Evolutionary conservation across 2,888 invertebrate genomes (phyloP).

Genomic region (Eristalis intricaria): DNA sequence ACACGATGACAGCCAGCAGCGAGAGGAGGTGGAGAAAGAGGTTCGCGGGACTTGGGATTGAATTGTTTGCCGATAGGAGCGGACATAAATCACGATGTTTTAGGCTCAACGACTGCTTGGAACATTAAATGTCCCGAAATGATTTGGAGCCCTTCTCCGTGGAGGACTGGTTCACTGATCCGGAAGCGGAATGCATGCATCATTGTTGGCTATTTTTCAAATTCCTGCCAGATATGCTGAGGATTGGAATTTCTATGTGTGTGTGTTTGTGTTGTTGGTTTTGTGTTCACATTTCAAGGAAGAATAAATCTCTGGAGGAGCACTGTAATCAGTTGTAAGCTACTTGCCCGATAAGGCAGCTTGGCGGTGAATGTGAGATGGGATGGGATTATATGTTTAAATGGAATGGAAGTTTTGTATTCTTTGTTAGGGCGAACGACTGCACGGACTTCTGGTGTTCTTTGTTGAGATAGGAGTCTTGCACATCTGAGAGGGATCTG

Average conservation of each 20-base stretch:
- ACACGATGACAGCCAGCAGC: conserved; percentile 58
- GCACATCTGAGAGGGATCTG: too few relatives aligned
- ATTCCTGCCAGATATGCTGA: conserved; percentile 8
- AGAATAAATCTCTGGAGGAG: conserved; percentile 15
- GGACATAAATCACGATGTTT: conserved; percentile 60
- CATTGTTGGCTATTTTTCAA: conserved; percentile 56
- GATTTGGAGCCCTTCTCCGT: conserved; percentile 42
- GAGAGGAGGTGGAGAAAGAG: neutral
- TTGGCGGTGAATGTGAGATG: neutral
- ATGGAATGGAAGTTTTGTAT: too few relatives aligned
- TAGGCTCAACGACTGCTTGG: conserved; percentile 37
- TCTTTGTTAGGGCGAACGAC: too few relatives aligned
- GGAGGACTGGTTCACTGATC: conserved; percentile 51
- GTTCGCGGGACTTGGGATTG: conserved; percentile 25
- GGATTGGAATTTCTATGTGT: neutral
- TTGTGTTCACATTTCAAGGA: conserved; percentile 2
- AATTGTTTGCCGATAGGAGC: conserved; percentile 66
- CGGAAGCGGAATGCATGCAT: conserved; percentile 42
- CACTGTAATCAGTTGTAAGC: neutral
- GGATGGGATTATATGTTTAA: too few relatives aligned
- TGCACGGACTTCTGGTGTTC: too few relatives aligned
- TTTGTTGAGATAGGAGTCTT: too few relatives aligned
- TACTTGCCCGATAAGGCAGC: neutral
- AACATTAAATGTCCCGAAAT: conserved; percentile 60
- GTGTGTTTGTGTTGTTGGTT: conserved; percentile 1